Evolutionary conservation across 2,797 vertebrate species (phyloP).

Genomic region (Fistularia tabacaria): DNA sequence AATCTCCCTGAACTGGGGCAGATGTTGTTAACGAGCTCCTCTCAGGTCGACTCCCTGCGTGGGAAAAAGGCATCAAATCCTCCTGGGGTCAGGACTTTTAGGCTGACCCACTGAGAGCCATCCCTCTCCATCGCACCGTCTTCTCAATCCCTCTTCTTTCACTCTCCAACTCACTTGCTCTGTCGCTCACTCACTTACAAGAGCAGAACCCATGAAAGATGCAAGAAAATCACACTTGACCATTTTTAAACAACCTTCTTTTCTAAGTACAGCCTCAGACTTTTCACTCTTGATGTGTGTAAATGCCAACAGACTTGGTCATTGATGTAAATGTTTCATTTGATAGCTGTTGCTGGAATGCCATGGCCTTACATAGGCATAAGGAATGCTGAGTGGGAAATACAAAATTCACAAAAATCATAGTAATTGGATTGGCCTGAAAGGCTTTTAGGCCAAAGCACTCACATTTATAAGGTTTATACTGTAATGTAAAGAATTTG

Average conservation of each 20-base stretch:
- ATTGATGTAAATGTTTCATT: conserved; percentile 63
- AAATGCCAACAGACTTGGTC: conserved; percentile 49
- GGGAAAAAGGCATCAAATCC: conserved; percentile 83
- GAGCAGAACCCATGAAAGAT: conserved; percentile 37
- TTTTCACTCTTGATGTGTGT: conserved; percentile 32
- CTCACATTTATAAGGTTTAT: conserved; percentile 17
- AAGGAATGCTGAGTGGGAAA: conserved; percentile 74
- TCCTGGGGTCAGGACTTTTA: conserved; percentile 79
- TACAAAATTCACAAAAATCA: not conserved
- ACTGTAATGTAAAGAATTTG: too few relatives aligned
- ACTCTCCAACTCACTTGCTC: conserved; percentile 19
- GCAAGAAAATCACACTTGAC: conserved; percentile 53
- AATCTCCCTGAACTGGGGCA: conserved; percentile 83
- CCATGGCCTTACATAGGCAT: conserved; percentile 67
- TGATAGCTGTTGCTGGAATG: conserved; percentile 60
- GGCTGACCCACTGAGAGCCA: conserved; percentile 75
- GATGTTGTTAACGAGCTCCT: conserved; percentile 82
- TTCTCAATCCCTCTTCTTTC: conserved; percentile 49
- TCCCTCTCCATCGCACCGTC: conserved; percentile 63
- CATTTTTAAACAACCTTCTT: conserved; percentile 10
- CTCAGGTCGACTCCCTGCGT: conserved; percentile 80
- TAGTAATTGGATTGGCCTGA: not conserved
- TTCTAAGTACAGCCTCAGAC: conserved; percentile 20
- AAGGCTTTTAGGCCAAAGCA: conserved; percentile 18
- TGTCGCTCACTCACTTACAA: conserved; percentile 27